Percentiles rank a stretch among this genome's conserved stretches.
These are phyloP conservation scores for Anabas testudineus DNA, from an alignment of 2,797 vertebrate species.

Conservation along the genomic window DNA sequence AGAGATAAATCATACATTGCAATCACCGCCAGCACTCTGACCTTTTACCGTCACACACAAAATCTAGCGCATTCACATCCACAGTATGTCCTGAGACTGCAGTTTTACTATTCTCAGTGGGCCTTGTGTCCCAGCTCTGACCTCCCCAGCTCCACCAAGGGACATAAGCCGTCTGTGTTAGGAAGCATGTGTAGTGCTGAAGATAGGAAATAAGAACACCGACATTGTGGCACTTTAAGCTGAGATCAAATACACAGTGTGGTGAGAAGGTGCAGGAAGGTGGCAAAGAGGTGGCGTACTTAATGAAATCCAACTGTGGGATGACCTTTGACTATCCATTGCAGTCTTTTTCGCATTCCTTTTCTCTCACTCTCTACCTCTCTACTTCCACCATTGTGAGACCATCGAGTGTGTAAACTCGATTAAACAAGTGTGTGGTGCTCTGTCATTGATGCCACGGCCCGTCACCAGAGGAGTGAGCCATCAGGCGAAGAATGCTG, in stretches of 20 bases:
- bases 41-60: conserved; percentile 64
- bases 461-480: conserved; percentile 76
- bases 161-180: conserved; percentile 54
- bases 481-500: conserved; percentile 70
- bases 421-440: conserved; percentile 85
- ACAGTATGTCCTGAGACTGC: conserved; percentile 70
- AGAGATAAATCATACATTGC: conserved; percentile 66
- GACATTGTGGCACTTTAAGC: conserved; percentile 8
- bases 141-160: conserved; percentile 60
- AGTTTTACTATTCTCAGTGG: conserved; percentile 68
- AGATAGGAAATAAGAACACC: conserved; percentile 27
- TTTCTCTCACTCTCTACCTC: conserved; percentile 22
- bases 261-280: conserved; percentile 20
- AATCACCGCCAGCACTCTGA: conserved; percentile 60
- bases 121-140: conserved; percentile 68
- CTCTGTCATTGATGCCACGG: conserved; percentile 81
- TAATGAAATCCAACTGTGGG: conserved; percentile 48
- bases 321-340: conserved; percentile 49
- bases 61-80: conserved; percentile 32
- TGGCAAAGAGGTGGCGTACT: conserved; percentile 26
- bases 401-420: conserved; percentile 76
- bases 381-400: conserved; percentile 50
- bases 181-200: conserved; percentile 26
- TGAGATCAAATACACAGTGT: conserved; percentile 47
- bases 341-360: conserved; percentile 10